phyloP scores from a whole-genome alignment of 2,113 vertebrate species.

The Chlamydotis undulata region DNA sequence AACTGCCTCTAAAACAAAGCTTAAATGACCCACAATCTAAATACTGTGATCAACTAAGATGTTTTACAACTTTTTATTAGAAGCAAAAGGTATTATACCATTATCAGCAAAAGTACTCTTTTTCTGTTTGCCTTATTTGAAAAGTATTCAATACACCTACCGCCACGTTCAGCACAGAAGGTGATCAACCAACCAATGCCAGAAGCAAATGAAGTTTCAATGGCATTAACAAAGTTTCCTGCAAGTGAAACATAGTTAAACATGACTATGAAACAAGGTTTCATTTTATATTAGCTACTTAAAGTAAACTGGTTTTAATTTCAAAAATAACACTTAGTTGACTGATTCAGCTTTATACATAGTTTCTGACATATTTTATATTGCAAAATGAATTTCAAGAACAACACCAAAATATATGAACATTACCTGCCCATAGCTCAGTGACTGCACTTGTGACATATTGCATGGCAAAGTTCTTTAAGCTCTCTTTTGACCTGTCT shows the following conservation, averaged over 20 bases:
- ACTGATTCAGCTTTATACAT: background rate
- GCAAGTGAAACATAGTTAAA: slow-evolving; percentile 18
- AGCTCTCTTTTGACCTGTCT: slow-evolving; percentile 85
- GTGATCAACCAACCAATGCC: slow-evolving; percentile 91
- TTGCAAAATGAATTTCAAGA: background rate
- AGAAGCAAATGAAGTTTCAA: slow-evolving; percentile 86
- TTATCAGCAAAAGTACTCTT: background rate
- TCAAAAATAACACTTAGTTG: background rate
- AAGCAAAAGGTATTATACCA: background rate
- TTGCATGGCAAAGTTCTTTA: slow-evolving; percentile 90
- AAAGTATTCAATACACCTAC: slow-evolving; percentile 72
- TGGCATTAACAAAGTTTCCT: slow-evolving; percentile 91
- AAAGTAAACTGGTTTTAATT: background rate
- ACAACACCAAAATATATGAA: slow-evolving; percentile 21
- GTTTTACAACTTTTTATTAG: background rate
- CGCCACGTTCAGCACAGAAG: slow-evolving; percentile 89
- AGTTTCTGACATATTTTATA: background rate
- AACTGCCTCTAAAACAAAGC: background rate
- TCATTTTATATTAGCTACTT: background rate
- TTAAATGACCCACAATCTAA: background rate
- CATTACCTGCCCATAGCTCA: slow-evolving; percentile 90
- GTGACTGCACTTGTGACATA: slow-evolving; percentile 88
- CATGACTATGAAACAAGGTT: background rate
- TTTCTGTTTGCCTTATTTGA: background rate
- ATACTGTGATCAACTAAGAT: background rate